Conservation (phyloP, 2,888 invertebrate genomes). For the Catonia carolina region DNA sequence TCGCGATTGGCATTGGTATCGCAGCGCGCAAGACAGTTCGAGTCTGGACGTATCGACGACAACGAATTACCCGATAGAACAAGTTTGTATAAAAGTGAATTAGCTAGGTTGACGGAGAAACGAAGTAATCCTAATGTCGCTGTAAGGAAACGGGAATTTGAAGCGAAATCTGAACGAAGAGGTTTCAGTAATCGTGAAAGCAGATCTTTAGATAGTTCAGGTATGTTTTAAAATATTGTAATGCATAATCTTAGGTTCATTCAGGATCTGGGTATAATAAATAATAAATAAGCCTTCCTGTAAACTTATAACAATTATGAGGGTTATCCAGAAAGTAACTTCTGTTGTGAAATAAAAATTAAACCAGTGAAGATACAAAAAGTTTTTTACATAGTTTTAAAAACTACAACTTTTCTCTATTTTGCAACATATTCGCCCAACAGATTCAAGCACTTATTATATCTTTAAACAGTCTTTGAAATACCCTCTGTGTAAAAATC, state of each 20-base stretch:
- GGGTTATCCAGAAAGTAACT: too few species aligned
- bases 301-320: background rate
- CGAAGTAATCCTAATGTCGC: slow-evolving; percentile 68
- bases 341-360: too few species aligned
- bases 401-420: too few species aligned
- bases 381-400: too few species aligned
- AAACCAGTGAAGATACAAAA: too few species aligned
- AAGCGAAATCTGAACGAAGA: slow-evolving; percentile 40
- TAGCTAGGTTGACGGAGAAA: slow-evolving; percentile 58
- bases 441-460: too few species aligned
- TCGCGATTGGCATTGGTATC: slow-evolving; percentile 60
- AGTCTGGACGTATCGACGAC: slow-evolving; percentile 50
- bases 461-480: too few species aligned
- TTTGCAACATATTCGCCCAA: too few species aligned
- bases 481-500: too few species aligned
- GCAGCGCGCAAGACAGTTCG: slow-evolving; percentile 66
- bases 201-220: slow-evolving; percentile 48
- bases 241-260: too few species aligned
- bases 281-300: too few species aligned
- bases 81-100: slow-evolving; percentile 55
- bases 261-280: too few species aligned
- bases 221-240: slow-evolving; percentile 30
- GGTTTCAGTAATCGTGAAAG: slow-evolving; percentile 46
- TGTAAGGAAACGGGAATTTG: slow-evolving; percentile 64
- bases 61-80: slow-evolving; percentile 55